A percentile compares a stretch with the other conserved stretches of the same genome.
phyloP scores from a whole-genome alignment of 1,140 invertebrate species.

The Formica selysi region DNA sequence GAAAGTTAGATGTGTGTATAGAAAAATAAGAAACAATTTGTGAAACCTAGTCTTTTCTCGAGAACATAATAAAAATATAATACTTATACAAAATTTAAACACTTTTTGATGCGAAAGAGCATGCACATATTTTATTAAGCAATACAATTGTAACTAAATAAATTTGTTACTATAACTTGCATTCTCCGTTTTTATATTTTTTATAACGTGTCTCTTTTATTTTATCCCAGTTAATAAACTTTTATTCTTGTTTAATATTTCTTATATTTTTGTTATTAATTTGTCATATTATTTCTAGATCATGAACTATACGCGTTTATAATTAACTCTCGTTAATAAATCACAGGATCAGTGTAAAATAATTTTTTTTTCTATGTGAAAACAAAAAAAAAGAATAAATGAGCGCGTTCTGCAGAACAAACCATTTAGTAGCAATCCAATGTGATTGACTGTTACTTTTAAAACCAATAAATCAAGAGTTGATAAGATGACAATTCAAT shows the following conservation, averaged over 20 bases:
- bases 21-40: neutral
- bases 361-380: too few relatives aligned
- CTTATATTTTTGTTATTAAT: neutral
- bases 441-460: too few relatives aligned
- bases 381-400: too few relatives aligned
- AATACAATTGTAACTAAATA: constrained; percentile 3
- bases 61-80: neutral
- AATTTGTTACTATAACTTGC: constrained; percentile 13
- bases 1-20: neutral
- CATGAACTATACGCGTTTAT: neutral
- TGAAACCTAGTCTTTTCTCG: neutral
- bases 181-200: neutral
- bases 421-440: too few relatives aligned
- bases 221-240: neutral
- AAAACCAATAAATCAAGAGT: too few relatives aligned
- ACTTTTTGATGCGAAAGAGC: neutral
- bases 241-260: neutral
- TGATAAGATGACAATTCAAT: too few relatives aligned
- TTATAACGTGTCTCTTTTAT: neutral
- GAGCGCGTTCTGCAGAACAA: too few relatives aligned
- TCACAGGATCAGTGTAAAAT: too few relatives aligned
- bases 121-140: neutral
- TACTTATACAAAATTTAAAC: neutral
- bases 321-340: too few relatives aligned
- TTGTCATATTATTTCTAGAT: neutral